These are phyloP conservation scores for Staurois parvus DNA, from an alignment of 2,797 vertebrate genomes.

Conservation along the genomic window DNA sequence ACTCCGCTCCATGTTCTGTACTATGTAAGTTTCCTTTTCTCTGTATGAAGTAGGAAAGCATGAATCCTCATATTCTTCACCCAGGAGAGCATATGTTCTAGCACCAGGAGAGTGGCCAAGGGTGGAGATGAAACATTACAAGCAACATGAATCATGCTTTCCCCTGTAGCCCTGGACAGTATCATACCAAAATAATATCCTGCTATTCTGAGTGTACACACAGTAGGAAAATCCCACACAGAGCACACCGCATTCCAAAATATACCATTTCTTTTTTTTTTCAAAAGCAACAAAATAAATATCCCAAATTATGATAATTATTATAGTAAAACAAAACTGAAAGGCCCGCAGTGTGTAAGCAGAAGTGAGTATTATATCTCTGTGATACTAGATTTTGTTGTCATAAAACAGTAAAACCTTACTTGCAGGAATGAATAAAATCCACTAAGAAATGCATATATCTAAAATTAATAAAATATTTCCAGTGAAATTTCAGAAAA, in stretches of 20 bases:
- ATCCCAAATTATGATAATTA: constrained; percentile 23
- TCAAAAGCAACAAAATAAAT: constrained; percentile 19
- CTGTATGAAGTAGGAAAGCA: background rate
- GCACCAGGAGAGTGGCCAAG: constrained; percentile 48
- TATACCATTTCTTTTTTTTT: constrained; percentile 15
- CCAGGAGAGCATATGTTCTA: constrained; percentile 25
- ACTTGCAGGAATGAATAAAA: background rate
- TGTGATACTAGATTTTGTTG: background rate
- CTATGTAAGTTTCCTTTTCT: constrained; percentile 17
- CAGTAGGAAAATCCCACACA: constrained; percentile 31
- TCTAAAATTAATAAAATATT: background rate
- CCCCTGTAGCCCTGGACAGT: constrained; percentile 41
- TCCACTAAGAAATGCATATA: background rate
- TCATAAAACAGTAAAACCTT: background rate
- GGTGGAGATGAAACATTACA: constrained; percentile 58
- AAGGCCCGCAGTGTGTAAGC: background rate
- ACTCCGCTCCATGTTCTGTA: constrained; percentile 3
- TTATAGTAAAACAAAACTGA: constrained; percentile 8
- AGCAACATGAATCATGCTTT: constrained; percentile 51
- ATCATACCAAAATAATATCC: constrained; percentile 50
- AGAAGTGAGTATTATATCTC: background rate
- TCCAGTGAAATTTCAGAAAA: too few species aligned
- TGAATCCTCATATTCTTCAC: constrained; percentile 42
- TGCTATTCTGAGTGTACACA: constrained; percentile 45
- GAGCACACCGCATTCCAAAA: constrained; percentile 9